phyloP scores from a whole-genome alignment of 1,140 invertebrate genomes.

The Varroa destructor region DNA sequence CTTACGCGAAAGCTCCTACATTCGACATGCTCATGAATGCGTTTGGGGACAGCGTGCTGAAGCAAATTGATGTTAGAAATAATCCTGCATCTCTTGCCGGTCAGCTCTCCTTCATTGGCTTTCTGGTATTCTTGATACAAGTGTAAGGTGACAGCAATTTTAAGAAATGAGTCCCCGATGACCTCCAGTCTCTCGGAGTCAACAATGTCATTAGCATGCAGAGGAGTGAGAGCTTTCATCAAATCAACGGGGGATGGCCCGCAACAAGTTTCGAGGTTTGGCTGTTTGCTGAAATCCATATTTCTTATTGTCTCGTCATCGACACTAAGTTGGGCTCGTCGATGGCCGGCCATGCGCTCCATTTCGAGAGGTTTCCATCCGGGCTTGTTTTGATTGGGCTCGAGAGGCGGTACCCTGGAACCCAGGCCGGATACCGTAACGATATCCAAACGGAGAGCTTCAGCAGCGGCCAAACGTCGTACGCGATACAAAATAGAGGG shows the following conservation, averaged over 20 bases:
- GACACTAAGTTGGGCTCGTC: background rate
- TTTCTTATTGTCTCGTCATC: background rate
- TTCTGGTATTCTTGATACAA: conserved; percentile 54
- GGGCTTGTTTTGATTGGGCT: too few relatives aligned
- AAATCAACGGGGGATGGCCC: conserved; percentile 6
- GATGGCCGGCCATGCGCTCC: conserved; percentile 14
- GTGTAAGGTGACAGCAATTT: conserved; percentile 58
- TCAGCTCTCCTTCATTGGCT: conserved; percentile 61
- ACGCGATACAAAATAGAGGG: conserved; percentile 8
- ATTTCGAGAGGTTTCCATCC: conserved; percentile 13
- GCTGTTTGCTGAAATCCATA: conserved; percentile 11
- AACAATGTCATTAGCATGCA: conserved; percentile 54
- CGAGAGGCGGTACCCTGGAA: background rate
- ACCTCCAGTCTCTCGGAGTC: conserved; percentile 70
- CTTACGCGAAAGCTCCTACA: conserved; percentile 1
- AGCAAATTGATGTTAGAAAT: conserved; percentile 68
- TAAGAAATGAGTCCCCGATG: conserved; percentile 75
- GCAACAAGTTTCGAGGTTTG: background rate
- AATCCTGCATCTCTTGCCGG: conserved; percentile 56
- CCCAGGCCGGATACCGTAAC: background rate
- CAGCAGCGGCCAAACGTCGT: background rate
- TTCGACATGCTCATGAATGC: conserved; percentile 13
- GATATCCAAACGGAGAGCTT: background rate
- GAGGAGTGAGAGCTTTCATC: conserved; percentile 14
- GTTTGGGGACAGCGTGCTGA: conserved; percentile 38